A percentile compares a stretch with the other conserved stretches of the same genome.
Conservation (phyloP, 1,140 invertebrate species). For the Metopolophium dirhodum region DNA sequence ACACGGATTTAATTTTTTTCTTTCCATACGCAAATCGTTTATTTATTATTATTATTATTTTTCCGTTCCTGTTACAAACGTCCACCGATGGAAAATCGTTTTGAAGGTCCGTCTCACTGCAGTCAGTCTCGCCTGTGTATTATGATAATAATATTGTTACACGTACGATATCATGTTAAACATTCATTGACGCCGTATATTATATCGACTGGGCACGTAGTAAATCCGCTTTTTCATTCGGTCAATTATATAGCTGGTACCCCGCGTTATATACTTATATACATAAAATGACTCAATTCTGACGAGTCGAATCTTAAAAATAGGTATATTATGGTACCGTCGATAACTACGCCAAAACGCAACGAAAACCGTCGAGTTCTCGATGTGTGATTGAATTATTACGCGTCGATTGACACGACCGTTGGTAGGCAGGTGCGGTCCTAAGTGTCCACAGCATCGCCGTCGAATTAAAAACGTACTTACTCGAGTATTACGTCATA, state of each 20-base stretch:
- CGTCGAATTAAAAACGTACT: neutral
- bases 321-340: neutral
- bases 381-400: no score
- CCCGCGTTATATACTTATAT: neutral
- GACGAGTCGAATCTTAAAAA: neutral
- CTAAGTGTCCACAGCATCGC: neutral
- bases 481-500: neutral
- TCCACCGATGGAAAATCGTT: neutral
- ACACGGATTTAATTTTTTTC: neutral
- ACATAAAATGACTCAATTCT: neutral
- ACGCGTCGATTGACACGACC: no score
- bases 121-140: neutral
- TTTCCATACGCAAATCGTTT: neutral
- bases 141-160: neutral
- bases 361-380: no score
- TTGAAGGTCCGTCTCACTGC: constrained; percentile 11
- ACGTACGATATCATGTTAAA: neutral
- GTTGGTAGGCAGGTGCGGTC: neutral
- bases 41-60: neutral
- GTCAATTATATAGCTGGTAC: neutral
- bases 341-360: no score
- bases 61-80: neutral
- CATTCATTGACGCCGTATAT: neutral
- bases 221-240: neutral
- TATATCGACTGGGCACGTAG: neutral